Evolutionary conservation across 2,113 vertebrate genomes (phyloP).

Genomic region (zebrafish (Danio rerio)): DNA sequence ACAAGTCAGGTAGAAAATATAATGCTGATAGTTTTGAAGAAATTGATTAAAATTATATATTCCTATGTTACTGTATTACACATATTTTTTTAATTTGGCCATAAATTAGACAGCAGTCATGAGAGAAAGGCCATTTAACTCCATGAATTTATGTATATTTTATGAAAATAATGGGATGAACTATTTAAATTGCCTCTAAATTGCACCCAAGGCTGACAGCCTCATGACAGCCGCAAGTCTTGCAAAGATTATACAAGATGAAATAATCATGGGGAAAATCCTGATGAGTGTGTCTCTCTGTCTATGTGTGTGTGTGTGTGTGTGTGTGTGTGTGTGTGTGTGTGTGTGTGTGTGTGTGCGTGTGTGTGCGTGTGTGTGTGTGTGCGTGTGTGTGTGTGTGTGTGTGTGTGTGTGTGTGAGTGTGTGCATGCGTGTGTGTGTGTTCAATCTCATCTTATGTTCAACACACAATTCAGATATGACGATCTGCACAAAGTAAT

Average conservation of each 20-base stretch:
- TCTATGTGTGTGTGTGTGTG: no score
- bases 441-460: neutral
- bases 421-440: neutral
- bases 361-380: no score
- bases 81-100: slow-evolving; percentile 26
- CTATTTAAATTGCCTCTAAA: slow-evolving; percentile 27
- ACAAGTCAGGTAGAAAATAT: neutral
- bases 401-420: neutral
- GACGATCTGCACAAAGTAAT: neutral
- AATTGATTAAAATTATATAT: slow-evolving; percentile 9
- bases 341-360: no score
- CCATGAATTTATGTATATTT: slow-evolving; percentile 27
- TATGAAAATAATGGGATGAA: slow-evolving; percentile 25
- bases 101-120: slow-evolving; percentile 16
- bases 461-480: slow-evolving; percentile 5
- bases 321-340: no score
- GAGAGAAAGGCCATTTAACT: neutral
- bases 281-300: neutral
- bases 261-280: slow-evolving; percentile 28
- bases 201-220: neutral
- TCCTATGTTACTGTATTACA: slow-evolving; percentile 9
- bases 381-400: no score
- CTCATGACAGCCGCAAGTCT: neutral
- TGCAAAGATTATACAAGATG: slow-evolving; percentile 8
- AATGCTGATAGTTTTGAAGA: neutral